Evolutionary conservation across 2,113 vertebrate genomes (phyloP).

Genomic region (Dinomys branickii): DNA sequence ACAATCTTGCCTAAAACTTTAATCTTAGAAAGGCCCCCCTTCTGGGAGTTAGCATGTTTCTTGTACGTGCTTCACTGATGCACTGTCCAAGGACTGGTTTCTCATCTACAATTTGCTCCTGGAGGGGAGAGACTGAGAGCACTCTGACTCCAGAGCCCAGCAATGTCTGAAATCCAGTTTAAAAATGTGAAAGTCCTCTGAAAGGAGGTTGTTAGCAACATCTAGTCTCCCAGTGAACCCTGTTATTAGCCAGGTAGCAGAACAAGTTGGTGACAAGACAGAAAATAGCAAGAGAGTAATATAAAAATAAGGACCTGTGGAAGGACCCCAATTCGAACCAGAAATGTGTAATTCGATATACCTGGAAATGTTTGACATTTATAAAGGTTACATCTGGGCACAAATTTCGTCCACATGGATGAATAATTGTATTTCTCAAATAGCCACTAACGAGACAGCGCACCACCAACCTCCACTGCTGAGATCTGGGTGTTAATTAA

Average conservation of each 20-base stretch:
- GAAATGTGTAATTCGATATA: background rate
- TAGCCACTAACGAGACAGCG: background rate
- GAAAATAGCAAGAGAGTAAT: background rate
- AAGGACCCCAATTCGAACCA: background rate
- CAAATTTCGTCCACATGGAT: background rate
- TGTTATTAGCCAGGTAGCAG: background rate
- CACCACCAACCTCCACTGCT: background rate
- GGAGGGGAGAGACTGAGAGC: background rate
- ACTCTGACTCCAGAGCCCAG: background rate
- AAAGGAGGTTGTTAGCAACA: background rate
- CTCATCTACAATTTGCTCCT: background rate
- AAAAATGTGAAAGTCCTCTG: background rate
- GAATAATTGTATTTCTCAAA: constrained; percentile 19
- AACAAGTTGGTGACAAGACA: background rate
- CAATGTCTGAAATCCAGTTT: background rate
- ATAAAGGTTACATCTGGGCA: background rate
- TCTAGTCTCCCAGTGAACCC: background rate
- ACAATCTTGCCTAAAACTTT: background rate
- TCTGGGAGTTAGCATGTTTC: background rate
- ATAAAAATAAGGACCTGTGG: background rate
- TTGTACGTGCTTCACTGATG: background rate
- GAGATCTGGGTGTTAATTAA: background rate
- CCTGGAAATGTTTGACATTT: background rate
- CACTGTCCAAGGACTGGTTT: background rate
- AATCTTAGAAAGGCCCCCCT: background rate